Evolutionary conservation across 1,140 invertebrate genomes (phyloP).

Genomic region (Drosophila varians): DNA sequence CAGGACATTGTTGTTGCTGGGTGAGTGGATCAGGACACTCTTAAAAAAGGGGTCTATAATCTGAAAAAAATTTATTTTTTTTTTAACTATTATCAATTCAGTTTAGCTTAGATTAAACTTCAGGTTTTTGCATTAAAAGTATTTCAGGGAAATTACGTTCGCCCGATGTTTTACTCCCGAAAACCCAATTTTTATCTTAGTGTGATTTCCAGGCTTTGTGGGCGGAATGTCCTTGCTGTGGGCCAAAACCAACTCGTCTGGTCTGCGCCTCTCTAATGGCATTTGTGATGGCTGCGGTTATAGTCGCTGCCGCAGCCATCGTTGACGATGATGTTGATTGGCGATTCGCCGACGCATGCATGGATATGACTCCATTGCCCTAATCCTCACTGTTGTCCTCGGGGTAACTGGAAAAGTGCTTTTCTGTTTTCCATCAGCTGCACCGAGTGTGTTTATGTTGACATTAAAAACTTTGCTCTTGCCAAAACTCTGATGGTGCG

Average conservation of each 20-base stretch:
- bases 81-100: too few relatives aligned
- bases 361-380: constrained; percentile 38
- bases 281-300: constrained; percentile 78
- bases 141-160: too few relatives aligned
- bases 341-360: constrained; percentile 67
- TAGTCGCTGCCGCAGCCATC: constrained; percentile 59
- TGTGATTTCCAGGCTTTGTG: background rate
- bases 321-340: constrained; percentile 79
- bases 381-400: constrained; percentile 15
- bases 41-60: background rate
- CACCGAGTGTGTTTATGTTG: constrained; percentile 57
- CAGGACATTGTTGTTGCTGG: constrained; percentile 25
- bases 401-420: constrained; percentile 49
- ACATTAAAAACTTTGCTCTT: constrained; percentile 60
- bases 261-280: constrained; percentile 69
- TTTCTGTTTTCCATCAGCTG: constrained; percentile 22
- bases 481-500: constrained; percentile 11
- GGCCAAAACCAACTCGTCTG: constrained; percentile 24
- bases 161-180: too few relatives aligned
- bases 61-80: background rate
- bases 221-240: constrained; percentile 19
- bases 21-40: background rate
- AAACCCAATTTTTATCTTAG: background rate
- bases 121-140: too few relatives aligned
- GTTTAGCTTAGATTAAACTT: too few relatives aligned